Evolutionary conservation across 2,113 vertebrate genomes (phyloP), one percentile per base, ranked within the genome.

Genomic region (Syngnathus scovelli): DNA sequence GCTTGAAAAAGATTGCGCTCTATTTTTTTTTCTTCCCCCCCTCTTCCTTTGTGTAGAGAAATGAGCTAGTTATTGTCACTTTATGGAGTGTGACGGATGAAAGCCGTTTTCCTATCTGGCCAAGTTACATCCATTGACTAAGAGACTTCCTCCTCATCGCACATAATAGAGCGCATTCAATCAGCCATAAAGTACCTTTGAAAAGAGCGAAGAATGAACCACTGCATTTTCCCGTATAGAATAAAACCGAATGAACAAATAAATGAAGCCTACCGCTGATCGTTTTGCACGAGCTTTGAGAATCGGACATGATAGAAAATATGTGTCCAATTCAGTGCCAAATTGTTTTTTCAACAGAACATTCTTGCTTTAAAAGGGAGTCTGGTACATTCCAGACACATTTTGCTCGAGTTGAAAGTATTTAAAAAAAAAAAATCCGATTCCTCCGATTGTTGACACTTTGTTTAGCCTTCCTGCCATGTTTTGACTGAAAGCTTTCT

Each of bases 251-350:
- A 73, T 64, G 64, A 71, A 68, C 61, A 23, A 81, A 83, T 71
- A 59, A 69, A 66, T 64, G 36, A 61, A 60, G 48, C 59, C 66
- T 66, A 21, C 55, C 4, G 1, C 27, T 61, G 23, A 61, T 69
- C n/a, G 58, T 58, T 71, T 61, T 65, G 27, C 21, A n/a, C 23
- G 39, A 64, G 73, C 69, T 23, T 60, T 65, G 61, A 61, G 16
- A 67, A 69, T 67, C 69, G 76, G 70, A 77, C 43, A 12, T 3
- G 15, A 64, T 46, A 23, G 2, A 75, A 81, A 81, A 58, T 86
- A 74, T 81, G 80, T 83, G 87, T 85, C 68, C 75, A 86, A 70
- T 87, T 82, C 78, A 67, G 74, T 67, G 77, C 76, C 81, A 76
- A 75, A 81, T 72, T 61, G 37, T 43, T 80, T 79, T 73, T 64